Conservation (phyloP, 2,888 invertebrate genomes). For the Rhamnusium bicolor region DNA sequence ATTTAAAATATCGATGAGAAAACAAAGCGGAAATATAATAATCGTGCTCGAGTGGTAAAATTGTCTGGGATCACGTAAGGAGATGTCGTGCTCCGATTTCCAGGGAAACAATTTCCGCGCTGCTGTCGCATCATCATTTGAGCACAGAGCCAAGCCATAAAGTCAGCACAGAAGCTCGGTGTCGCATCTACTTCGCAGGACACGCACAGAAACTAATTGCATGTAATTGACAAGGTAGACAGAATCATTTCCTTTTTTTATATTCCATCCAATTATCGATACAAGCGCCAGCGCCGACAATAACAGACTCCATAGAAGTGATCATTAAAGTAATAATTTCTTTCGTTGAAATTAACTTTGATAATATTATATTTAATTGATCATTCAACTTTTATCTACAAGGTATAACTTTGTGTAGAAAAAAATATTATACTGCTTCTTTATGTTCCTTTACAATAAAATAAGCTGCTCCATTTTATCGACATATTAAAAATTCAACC, state of each 20-base stretch:
- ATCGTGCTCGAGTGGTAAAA: slow-evolving; percentile 43
- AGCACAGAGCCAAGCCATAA: slow-evolving; percentile 12
- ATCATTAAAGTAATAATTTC: slow-evolving; percentile 17
- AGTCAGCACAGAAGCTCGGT: slow-evolving; percentile 29
- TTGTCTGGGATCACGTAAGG: slow-evolving; percentile 51
- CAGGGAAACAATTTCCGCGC: slow-evolving; percentile 48
- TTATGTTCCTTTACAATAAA: too few species aligned
- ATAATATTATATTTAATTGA: background rate
- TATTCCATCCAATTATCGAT: slow-evolving; percentile 21
- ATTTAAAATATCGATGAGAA: slow-evolving; percentile 11
- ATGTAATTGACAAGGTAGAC: slow-evolving; percentile 63
- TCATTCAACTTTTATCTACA: background rate
- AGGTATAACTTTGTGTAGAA: background rate
- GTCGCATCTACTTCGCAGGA: slow-evolving; percentile 48
- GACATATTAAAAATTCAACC: too few species aligned
- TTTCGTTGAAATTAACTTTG: background rate
- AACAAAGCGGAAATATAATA: slow-evolving; percentile 36
- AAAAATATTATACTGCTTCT: too few species aligned
- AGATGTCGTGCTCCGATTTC: slow-evolving; percentile 53
- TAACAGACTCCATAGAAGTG: background rate
- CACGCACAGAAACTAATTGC: slow-evolving; percentile 66
- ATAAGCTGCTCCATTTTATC: too few species aligned
- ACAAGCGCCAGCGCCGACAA: background rate
- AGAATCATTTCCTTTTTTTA: slow-evolving; percentile 30
- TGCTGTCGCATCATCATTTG: slow-evolving; percentile 32